A percentile compares a stretch with the other conserved stretches of the same genome.
phyloP scores from a whole-genome alignment of 30 jellyfish, hydroid and myxozoan genomes.

The Pseudorhiza aurosa region DNA sequence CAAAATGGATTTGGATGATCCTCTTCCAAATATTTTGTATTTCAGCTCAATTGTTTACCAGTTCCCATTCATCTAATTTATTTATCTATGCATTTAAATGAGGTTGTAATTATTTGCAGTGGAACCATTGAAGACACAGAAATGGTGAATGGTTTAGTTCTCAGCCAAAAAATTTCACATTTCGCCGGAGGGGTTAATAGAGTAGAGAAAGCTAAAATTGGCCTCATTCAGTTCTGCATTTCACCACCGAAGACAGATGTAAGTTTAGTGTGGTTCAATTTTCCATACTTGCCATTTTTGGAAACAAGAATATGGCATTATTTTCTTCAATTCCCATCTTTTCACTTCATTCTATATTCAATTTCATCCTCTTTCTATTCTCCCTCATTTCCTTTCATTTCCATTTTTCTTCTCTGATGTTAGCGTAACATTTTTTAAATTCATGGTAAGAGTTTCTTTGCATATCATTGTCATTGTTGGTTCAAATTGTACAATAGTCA shows the following conservation, averaged over 20 bases:
- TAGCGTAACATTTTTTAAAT: too few relatives aligned
- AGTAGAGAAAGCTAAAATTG: constrained; percentile 97
- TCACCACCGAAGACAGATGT: constrained; percentile 99
- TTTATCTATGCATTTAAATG: neutral
- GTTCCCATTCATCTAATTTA: too few relatives aligned
- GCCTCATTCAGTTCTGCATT: constrained; percentile 92
- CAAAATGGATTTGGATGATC: too few relatives aligned
- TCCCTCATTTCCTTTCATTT: too few relatives aligned
- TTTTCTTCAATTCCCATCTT: too few relatives aligned
- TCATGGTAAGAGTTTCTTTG: neutral
- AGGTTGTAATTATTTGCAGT: constrained; percentile 26
- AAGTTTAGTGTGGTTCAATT: neutral
- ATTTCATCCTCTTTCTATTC: too few relatives aligned
- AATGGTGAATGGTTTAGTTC: constrained; percentile 94
- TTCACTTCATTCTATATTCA: too few relatives aligned
- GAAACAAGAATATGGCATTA: too few relatives aligned
- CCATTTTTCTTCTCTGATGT: too few relatives aligned
- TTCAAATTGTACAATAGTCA: neutral
- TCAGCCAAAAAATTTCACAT: constrained; percentile 88
- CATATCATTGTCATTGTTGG: neutral
- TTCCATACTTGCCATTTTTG: too few relatives aligned
- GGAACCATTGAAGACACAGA: constrained; percentile 99
- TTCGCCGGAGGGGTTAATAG: constrained; percentile 90
- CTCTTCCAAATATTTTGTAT: too few relatives aligned
- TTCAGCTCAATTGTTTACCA: too few relatives aligned